Evolutionary conservation across 2,113 vertebrate species (phyloP).

Genomic region (Camelus bactrianus): DNA sequence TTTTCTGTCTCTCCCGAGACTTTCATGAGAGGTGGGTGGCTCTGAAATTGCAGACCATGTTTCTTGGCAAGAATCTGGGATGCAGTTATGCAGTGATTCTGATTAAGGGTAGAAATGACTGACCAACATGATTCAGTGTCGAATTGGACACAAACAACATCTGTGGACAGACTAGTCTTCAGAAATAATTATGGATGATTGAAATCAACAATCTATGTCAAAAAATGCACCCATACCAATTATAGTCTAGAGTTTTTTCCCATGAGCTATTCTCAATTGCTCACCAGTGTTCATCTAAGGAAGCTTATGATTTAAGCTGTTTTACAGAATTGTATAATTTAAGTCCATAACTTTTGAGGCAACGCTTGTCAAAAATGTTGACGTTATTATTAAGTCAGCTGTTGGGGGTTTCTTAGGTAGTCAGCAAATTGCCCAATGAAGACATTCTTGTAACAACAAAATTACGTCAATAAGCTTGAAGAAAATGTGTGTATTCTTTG

Average conservation of each 20-base stretch:
- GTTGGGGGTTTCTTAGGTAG: neutral
- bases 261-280: neutral
- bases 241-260: neutral
- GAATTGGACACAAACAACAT: neutral
- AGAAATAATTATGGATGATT: slow-evolving; percentile 38
- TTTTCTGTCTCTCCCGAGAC: neutral
- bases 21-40: neutral
- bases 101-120: neutral
- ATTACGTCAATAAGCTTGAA: neutral
- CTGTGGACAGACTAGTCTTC: neutral
- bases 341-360: neutral
- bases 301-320: neutral
- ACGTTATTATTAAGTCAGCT: neutral
- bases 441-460: neutral
- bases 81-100: neutral
- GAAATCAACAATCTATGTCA: neutral
- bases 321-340: neutral
- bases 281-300: neutral
- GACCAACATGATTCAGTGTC: neutral
- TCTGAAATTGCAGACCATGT: neutral
- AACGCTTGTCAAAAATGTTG: neutral
- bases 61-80: neutral
- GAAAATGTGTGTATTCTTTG: neutral
- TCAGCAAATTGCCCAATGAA: neutral
- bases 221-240: neutral